Conservation (phyloP, 2,797 vertebrate species). For the Lates japonicus region DNA sequence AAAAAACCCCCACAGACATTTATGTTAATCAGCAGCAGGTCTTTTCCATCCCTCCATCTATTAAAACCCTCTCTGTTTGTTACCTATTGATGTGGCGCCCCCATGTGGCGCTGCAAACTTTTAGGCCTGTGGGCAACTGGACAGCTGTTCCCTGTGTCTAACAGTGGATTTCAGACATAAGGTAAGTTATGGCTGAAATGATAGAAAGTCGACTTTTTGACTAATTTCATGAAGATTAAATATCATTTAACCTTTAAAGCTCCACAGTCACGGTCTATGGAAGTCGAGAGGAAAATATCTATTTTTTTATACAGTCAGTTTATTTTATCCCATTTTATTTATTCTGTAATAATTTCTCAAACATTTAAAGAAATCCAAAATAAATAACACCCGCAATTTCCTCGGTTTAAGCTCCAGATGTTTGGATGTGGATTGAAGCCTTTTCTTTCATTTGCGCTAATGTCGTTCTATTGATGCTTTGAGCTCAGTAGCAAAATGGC, state of each 20-base stretch:
- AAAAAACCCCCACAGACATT: background rate
- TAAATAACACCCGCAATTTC: too few species aligned
- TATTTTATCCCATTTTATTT: background rate
- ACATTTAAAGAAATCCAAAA: background rate
- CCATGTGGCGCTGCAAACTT: constrained; percentile 70
- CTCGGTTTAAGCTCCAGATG: background rate
- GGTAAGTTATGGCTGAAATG: background rate
- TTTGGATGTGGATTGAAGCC: background rate
- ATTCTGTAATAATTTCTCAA: too few species aligned
- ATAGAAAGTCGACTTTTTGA: background rate
- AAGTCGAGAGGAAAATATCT: background rate
- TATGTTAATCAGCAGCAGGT: constrained; percentile 27
- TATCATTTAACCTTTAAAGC: background rate
- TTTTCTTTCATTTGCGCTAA: constrained; percentile 18
- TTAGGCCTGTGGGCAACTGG: background rate
- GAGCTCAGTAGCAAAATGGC: constrained; percentile 75
- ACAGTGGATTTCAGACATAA: background rate
- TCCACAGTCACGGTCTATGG: too few species aligned
- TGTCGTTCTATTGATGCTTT: constrained; percentile 34
- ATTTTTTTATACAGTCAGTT: background rate
- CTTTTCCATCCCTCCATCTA: background rate
- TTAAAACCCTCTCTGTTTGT: background rate
- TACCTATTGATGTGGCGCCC: constrained; percentile 65
- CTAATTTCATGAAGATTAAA: background rate
- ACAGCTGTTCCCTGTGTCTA: background rate